phyloP scores from a whole-genome alignment of 1,140 invertebrate genomes.

The Cydia amplana region DNA sequence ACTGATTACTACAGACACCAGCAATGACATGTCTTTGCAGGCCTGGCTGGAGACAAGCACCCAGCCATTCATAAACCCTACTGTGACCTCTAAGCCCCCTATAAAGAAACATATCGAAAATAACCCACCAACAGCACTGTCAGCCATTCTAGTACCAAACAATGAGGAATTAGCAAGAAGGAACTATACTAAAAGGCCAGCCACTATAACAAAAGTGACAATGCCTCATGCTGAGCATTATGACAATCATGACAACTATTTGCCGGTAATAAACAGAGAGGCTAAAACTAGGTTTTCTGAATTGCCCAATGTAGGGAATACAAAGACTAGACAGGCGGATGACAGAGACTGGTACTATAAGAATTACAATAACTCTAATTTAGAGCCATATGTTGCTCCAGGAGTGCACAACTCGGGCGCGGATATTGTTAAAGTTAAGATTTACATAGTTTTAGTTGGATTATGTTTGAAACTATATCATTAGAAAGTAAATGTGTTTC shows the following conservation, averaged over 20 bases:
- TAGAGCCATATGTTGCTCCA: constrained; percentile 84
- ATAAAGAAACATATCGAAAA: constrained; percentile 60
- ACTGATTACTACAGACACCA: constrained; percentile 72
- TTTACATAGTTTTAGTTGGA: constrained; percentile 26
- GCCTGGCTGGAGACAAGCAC: constrained; percentile 68
- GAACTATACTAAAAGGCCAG: constrained; percentile 59
- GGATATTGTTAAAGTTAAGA: constrained; percentile 30
- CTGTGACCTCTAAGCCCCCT: constrained; percentile 51
- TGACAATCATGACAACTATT: constrained; percentile 56
- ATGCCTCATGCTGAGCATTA: constrained; percentile 66
- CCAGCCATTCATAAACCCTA: constrained; percentile 42
- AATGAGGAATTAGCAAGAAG: constrained; percentile 54
- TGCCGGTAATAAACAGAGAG: constrained; percentile 69
- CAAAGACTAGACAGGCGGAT: constrained; percentile 67
- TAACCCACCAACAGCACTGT: constrained; percentile 60
- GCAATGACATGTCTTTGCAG: constrained; percentile 66
- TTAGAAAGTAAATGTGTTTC: constrained; percentile 18
- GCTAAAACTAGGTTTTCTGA: constrained; percentile 72
- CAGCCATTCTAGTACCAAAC: constrained; percentile 58
- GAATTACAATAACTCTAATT: constrained; percentile 87
- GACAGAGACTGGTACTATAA: constrained; percentile 88
- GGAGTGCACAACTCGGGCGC: constrained; percentile 58
- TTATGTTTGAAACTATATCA: neutral
- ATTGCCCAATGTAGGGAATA: constrained; percentile 48
- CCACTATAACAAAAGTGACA: constrained; percentile 73